Conservation (phyloP, 2,797 vertebrate species). For the Melanotaenia trifasciata region DNA sequence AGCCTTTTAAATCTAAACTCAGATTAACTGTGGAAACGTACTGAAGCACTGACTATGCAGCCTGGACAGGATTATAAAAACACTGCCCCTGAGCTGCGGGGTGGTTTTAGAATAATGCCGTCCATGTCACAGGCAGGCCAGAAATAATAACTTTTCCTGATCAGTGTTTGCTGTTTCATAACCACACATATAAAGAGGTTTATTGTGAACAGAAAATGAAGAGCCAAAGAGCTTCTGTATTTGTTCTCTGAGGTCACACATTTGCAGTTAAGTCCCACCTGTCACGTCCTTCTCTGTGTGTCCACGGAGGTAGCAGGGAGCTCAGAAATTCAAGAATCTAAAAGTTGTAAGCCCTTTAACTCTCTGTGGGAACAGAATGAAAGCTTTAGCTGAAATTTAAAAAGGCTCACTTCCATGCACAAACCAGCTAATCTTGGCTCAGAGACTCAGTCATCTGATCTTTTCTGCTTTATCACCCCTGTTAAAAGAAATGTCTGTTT, state of each 20-base stretch:
- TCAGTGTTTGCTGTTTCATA: background rate
- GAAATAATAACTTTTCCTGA: slow-evolving; percentile 2
- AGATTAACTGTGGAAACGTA: slow-evolving; percentile 24
- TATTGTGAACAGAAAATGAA: background rate
- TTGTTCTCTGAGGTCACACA: slow-evolving; percentile 1
- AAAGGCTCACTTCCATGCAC: slow-evolving; percentile 26
- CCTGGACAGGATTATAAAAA: slow-evolving; percentile 5
- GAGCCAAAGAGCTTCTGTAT: background rate
- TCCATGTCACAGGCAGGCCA: background rate
- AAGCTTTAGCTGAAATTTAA: slow-evolving; percentile 25
- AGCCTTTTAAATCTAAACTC: slow-evolving; percentile 25
- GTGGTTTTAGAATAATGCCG: background rate
- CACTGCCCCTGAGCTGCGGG: background rate
- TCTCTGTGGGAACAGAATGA: slow-evolving; percentile 5
- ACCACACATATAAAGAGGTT: background rate
- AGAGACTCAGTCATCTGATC: slow-evolving; percentile 21
- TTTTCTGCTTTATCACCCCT: too few relatives aligned
- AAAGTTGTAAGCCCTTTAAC: slow-evolving; percentile 22
- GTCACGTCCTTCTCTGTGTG: background rate
- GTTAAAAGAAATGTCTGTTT: slow-evolving; percentile 1
- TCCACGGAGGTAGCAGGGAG: background rate
- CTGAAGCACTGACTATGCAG: slow-evolving; percentile 1
- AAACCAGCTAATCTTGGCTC: slow-evolving; percentile 21
- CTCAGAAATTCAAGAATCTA: slow-evolving; percentile 23
- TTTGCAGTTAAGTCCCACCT: background rate